These are phyloP conservation scores for Fringilla coelebs DNA, from an alignment of 2,797 vertebrate species.

Conservation along the genomic window DNA sequence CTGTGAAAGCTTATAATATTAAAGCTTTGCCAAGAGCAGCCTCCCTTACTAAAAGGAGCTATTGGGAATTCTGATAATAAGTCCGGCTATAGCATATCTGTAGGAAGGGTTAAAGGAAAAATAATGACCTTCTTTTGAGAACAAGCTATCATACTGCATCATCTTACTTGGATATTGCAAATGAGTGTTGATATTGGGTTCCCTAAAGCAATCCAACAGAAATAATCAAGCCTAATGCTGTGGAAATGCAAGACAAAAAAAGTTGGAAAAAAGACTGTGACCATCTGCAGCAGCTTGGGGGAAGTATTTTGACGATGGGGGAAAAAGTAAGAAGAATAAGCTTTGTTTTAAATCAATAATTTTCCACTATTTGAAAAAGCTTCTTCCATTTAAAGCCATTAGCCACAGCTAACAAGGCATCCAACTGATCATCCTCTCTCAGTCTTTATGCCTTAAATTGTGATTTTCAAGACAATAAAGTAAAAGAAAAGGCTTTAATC, in stretches of 20 bases:
- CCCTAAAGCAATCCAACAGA: conserved; percentile 45
- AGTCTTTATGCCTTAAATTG: neutral
- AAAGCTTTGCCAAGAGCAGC: neutral
- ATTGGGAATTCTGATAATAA: neutral
- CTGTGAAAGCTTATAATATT: neutral
- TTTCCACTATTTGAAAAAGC: conserved; percentile 9
- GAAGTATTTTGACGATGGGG: neutral
- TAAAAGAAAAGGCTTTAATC: neutral
- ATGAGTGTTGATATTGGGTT: conserved; percentile 1
- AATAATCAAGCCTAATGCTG: conserved; percentile 36
- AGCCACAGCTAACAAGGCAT: conserved; percentile 5
- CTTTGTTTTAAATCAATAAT: neutral
- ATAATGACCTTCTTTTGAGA: neutral
- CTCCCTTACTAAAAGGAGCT: neutral
- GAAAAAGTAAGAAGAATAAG: neutral
- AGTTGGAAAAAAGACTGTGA: conserved; percentile 12
- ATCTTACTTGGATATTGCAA: neutral
- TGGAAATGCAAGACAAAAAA: conserved; percentile 38
- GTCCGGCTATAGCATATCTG: neutral
- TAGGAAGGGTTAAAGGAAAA: conserved; percentile 20
- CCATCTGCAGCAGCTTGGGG: conserved; percentile 36
- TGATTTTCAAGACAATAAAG: conserved; percentile 9
- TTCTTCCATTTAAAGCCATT: conserved; percentile 27
- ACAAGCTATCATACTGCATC: neutral
- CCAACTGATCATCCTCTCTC: neutral